These are phyloP conservation scores for Crocuta crocuta DNA, from an alignment of 2,113 vertebrate species.

Conservation along the genomic window DNA sequence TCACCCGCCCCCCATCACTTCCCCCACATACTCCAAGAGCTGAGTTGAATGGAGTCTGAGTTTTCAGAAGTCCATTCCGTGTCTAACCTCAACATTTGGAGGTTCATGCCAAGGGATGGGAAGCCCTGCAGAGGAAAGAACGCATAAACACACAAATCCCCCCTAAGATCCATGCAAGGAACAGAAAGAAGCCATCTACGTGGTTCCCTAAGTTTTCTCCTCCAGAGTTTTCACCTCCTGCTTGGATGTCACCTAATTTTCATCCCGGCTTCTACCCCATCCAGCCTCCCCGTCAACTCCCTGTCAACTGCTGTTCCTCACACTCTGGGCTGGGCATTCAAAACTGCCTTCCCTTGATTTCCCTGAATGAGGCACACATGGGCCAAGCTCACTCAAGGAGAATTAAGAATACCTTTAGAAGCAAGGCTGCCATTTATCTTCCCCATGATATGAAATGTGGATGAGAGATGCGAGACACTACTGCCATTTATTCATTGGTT, in stretches of 20 bases:
- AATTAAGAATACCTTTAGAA: neutral
- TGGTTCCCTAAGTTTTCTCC: neutral
- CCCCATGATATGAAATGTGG: neutral
- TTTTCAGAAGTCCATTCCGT: neutral
- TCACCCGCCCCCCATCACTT: too few relatives aligned
- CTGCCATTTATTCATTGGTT: neutral
- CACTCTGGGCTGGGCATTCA: neutral
- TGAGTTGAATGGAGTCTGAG: neutral
- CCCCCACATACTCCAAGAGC: neutral
- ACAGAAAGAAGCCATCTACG: neutral
- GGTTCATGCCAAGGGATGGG: neutral
- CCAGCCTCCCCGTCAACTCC: neutral
- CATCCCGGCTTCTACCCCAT: neutral
- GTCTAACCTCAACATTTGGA: neutral
- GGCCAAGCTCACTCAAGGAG: neutral
- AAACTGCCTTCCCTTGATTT: neutral
- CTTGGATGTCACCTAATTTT: neutral
- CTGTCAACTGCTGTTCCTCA: neutral
- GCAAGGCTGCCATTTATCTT: too few relatives aligned
- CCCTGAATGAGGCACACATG: neutral
- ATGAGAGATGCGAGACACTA: neutral
- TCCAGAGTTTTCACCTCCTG: neutral
- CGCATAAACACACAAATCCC: neutral
- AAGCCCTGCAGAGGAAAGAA: neutral
- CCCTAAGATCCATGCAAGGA: neutral